These are phyloP conservation scores for Vanessa cardui DNA, from an alignment of 2,888 invertebrate genomes.

Conservation along the genomic window DNA sequence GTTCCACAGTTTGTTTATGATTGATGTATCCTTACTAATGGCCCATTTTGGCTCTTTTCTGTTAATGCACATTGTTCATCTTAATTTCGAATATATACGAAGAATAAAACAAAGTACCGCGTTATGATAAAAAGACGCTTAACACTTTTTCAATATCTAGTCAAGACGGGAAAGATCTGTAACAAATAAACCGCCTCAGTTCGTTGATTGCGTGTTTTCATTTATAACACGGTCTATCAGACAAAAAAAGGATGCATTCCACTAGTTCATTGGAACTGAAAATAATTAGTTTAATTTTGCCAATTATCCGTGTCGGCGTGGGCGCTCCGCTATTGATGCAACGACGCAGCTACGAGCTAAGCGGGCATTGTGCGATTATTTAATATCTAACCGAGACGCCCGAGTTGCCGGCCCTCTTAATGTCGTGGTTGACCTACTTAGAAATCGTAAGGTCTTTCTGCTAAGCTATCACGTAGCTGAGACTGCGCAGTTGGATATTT, in stretches of 20 bases:
- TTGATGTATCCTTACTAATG: background rate
- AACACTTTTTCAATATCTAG: too few relatives aligned
- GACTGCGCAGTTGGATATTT: background rate
- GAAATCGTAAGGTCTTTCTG: constrained; percentile 10
- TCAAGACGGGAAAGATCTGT: too few relatives aligned
- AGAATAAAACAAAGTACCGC: too few relatives aligned
- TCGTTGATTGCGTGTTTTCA: constrained; percentile 12
- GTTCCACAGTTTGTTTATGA: background rate
- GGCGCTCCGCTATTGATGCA: constrained; percentile 52
- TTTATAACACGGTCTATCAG: constrained; percentile 16
- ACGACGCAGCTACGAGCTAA: constrained; percentile 44
- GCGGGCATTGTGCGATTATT: constrained; percentile 59
- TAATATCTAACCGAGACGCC: constrained; percentile 44
- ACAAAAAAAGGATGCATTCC: constrained; percentile 25
- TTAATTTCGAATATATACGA: too few relatives aligned
- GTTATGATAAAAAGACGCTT: too few relatives aligned
- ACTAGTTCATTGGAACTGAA: constrained; percentile 51
- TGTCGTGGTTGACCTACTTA: constrained; percentile 28
- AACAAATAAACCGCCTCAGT: background rate
- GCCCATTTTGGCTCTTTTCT: too few relatives aligned
- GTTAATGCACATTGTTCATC: too few relatives aligned
- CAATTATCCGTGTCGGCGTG: constrained; percentile 66
- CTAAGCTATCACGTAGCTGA: constrained; percentile 7
- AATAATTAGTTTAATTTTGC: constrained; percentile 70
- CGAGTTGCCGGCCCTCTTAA: constrained; percentile 11